These are phyloP conservation scores for Myripristis murdjan DNA, from an alignment of 2,797 vertebrate species.

Conservation along the genomic window DNA sequence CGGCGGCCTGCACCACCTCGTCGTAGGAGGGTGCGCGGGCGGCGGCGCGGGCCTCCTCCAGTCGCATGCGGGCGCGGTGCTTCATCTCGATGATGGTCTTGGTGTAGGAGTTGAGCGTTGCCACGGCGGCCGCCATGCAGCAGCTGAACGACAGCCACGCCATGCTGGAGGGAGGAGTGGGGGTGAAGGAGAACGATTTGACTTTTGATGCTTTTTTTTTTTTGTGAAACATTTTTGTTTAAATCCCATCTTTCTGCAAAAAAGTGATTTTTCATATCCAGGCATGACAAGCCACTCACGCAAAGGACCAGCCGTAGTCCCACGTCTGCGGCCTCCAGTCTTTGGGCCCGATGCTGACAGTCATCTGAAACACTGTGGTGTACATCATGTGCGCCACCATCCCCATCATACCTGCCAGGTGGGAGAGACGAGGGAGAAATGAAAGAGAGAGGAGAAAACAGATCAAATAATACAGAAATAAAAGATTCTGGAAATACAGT, in stretches of 20 bases:
- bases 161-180: slow-evolving; percentile 81
- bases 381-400: slow-evolving; percentile 91
- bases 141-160: slow-evolving; percentile 98
- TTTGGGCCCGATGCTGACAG: slow-evolving; percentile 87
- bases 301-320: slow-evolving; percentile 89
- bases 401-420: slow-evolving; percentile 84
- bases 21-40: slow-evolving; percentile 81
- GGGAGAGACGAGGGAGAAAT: not conserved
- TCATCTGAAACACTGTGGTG: slow-evolving; percentile 88
- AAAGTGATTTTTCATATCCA: too few species aligned
- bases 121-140: slow-evolving; percentile 97
- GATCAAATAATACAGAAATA: not conserved
- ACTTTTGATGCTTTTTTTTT: too few species aligned
- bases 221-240: too few species aligned
- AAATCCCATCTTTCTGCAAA: too few species aligned
- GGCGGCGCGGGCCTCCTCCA: slow-evolving; percentile 90
- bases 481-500: not conserved
- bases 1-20: slow-evolving; percentile 71
- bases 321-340: slow-evolving; percentile 89
- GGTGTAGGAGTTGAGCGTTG: slow-evolving; percentile 97
- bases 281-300: slow-evolving; percentile 68
- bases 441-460: not conserved
- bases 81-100: slow-evolving; percentile 97
- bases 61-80: slow-evolving; percentile 90
- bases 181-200: not conserved